Conservation (phyloP, 2,797 vertebrate species). For the Hypotaenidia okinawae region DNA sequence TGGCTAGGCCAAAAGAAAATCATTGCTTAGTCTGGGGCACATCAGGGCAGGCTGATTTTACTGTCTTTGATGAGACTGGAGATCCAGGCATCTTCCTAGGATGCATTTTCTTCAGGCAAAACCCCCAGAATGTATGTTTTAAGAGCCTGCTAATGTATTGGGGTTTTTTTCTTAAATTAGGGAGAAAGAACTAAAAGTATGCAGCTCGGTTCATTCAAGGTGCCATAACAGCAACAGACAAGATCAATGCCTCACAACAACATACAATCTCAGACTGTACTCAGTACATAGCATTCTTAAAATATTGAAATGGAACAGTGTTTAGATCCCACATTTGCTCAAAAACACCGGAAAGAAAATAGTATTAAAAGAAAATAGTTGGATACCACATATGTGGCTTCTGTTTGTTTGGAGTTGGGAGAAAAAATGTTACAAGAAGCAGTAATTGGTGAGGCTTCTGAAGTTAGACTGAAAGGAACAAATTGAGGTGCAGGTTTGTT, state of each 20-base stretch:
- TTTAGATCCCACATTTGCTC: constrained; percentile 14
- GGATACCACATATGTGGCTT: background rate
- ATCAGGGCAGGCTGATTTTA: background rate
- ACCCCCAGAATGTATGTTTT: background rate
- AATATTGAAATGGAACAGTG: constrained; percentile 35
- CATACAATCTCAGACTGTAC: background rate
- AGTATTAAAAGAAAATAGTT: constrained; percentile 9
- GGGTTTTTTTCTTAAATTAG: background rate
- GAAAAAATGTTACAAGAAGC: constrained; percentile 34
- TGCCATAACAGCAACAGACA: background rate
- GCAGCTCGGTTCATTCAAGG: background rate
- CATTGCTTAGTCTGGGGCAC: background rate
- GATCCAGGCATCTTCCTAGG: background rate
- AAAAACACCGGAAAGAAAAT: constrained; percentile 48
- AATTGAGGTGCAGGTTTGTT: background rate
- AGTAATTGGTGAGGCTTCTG: constrained; percentile 33
- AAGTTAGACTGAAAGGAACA: constrained; percentile 47
- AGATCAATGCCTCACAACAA: background rate
- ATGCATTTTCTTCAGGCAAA: background rate
- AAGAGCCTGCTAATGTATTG: background rate
- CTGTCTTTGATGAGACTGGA: background rate
- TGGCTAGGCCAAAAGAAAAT: background rate
- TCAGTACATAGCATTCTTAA: constrained; percentile 22
- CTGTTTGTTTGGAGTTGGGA: constrained; percentile 1
- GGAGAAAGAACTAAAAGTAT: background rate